Conservation (phyloP, 2,888 invertebrate species). For the Balanococcus diminutus region DNA sequence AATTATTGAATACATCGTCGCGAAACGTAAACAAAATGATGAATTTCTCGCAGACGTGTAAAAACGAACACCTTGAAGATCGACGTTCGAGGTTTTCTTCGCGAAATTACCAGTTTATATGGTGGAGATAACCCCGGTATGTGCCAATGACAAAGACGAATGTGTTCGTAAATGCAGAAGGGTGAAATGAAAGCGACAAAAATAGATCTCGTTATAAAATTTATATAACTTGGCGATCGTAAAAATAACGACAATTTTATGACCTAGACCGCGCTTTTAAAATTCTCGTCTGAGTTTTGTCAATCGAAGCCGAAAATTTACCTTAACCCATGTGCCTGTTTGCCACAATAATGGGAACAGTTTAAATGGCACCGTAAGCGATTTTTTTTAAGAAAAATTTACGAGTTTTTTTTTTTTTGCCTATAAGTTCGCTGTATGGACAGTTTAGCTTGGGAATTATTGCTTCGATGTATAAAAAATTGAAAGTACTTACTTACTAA, state of each 20-base stretch:
- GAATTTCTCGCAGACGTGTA: background rate
- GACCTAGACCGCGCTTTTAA: background rate
- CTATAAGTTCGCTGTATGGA: too few relatives aligned
- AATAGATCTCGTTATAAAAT: slow-evolving; percentile 21
- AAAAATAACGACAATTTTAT: slow-evolving; percentile 3
- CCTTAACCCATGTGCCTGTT: too few relatives aligned
- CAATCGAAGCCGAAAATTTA: background rate
- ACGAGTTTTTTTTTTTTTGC: too few relatives aligned
- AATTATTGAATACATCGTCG: background rate
- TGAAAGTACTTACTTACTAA: too few relatives aligned
- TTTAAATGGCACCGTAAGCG: too few relatives aligned
- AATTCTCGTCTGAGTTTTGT: background rate
- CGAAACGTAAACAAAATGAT: background rate
- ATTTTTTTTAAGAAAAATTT: too few relatives aligned
- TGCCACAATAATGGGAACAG: too few relatives aligned
- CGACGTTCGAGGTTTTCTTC: background rate
- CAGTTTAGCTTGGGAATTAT: too few relatives aligned
- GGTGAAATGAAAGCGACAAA: background rate
- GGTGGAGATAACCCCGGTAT: background rate
- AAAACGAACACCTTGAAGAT: background rate
- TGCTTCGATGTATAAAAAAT: too few relatives aligned
- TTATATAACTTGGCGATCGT: background rate
- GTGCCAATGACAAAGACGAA: slow-evolving; percentile 25
- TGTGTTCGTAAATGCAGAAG: background rate
- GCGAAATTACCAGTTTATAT: background rate